Evolutionary conservation across 2,113 vertebrate genomes (phyloP).

Genomic region (Epinephelus fuscoguttatus): DNA sequence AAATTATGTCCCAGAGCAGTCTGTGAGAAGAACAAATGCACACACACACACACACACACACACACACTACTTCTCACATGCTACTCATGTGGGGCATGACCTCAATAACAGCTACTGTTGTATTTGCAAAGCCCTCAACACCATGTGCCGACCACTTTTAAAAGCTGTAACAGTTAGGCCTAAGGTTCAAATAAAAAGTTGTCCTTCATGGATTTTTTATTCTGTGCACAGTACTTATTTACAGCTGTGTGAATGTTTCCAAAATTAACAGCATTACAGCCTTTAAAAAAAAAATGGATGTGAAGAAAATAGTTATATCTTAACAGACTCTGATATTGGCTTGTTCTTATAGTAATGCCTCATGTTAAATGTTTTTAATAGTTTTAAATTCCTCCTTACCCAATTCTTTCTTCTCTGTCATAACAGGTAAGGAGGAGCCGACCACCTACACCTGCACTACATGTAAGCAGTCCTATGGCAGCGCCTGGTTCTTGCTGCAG

Average conservation of each 20-base stretch:
- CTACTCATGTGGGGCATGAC: slow-evolving; percentile 82
- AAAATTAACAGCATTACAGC: slow-evolving; percentile 1
- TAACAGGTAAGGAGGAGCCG: slow-evolving; percentile 98
- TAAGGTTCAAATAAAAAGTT: slow-evolving; percentile 58
- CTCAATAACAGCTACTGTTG: slow-evolving; percentile 80
- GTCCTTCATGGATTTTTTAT: slow-evolving; percentile 30
- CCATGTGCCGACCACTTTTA: slow-evolving; percentile 69
- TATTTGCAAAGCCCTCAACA: slow-evolving; percentile 72
- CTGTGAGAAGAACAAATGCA: slow-evolving; percentile 67
- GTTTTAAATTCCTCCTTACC: slow-evolving; percentile 18
- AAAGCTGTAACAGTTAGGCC: slow-evolving; percentile 70
- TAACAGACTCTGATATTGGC: neutral
- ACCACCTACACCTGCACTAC: slow-evolving; percentile 99
- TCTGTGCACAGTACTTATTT: slow-evolving; percentile 3
- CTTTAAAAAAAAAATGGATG: neutral
- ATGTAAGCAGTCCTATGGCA: slow-evolving; percentile 99
- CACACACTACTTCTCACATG: slow-evolving; percentile 74
- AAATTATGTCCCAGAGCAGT: slow-evolving; percentile 79
- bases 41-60: slow-evolving; percentile 54
- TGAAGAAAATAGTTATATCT: neutral
- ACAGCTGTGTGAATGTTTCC: neutral
- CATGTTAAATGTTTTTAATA: neutral
- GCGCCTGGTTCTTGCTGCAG: slow-evolving; percentile 99
- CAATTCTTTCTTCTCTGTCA: slow-evolving; percentile 71
- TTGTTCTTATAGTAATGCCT: neutral